Evolutionary conservation across 2,797 vertebrate species (phyloP), one percentile per base, ranked within the genome.

Genomic region (Darevskia mixta): DNA sequence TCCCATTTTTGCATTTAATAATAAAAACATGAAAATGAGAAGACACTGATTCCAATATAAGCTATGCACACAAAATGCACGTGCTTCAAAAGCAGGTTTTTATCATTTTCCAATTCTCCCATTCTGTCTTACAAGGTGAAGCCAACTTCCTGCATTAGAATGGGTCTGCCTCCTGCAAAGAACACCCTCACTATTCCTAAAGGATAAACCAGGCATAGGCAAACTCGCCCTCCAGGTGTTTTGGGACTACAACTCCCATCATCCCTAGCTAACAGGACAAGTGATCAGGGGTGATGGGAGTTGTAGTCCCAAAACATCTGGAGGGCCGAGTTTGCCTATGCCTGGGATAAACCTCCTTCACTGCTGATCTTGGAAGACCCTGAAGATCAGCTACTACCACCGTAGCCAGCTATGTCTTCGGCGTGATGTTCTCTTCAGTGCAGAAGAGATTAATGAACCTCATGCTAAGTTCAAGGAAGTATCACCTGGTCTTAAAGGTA

Each of bases 361-460:
- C 86, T 87, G 81, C 67, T 88, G 86, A 90, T 27, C 6, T 27
- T n/a, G 86, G 17, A 69, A 83, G 25, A 41, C 55, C 83, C 83
- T 88, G 41, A 91, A 94, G 87, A n/a, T 66, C 91, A 85, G 7
- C 86, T 82, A 72, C 8, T 3, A 15, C 78, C 49, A 9, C 86
- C 89, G 91, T 75, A 88, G 83, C 25, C 13, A 1, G 79, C 66
- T 18, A 72, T 84, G 0, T 81, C 23, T 38, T 76, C 87, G 45
- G 86, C 80, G 8, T 87, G 43, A 45, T 27, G 61, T 67, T 79
- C 71, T 90, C 35, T 89, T 79, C 45, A 86, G 69, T n/a, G 91
- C 0, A 18, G 83, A 91, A 90, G 71, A 86, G 43, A 32, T 79
- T 55, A 64, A 45, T 75, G 17, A 55, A 71, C 35, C 7, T 1